Conservation (phyloP, 2,888 invertebrate species). For the Sericinus montela region DNA sequence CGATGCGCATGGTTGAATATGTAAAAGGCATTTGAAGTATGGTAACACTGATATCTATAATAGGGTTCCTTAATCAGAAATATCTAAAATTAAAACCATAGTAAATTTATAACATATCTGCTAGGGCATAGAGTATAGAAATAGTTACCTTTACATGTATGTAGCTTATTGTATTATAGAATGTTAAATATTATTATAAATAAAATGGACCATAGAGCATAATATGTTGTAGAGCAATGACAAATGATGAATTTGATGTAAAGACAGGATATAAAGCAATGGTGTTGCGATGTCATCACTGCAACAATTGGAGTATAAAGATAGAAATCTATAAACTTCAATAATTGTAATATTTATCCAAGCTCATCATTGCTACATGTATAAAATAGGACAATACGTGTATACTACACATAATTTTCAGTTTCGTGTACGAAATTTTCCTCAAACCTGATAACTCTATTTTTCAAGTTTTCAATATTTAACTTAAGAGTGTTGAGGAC, state of each 20-base stretch:
- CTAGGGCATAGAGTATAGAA: conserved; percentile 42
- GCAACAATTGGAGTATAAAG: too few relatives aligned
- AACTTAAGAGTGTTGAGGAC: too few relatives aligned
- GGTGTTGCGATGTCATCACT: too few relatives aligned
- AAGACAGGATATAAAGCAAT: too few relatives aligned
- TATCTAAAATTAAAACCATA: conserved; percentile 1
- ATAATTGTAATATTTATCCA: background rate
- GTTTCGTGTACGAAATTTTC: too few relatives aligned
- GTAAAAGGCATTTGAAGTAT: too few relatives aligned
- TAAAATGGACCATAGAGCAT: conserved; percentile 35
- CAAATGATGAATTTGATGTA: background rate
- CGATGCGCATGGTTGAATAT: background rate
- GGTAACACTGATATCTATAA: too few relatives aligned
- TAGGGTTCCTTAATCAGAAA: background rate
- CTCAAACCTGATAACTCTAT: too few relatives aligned
- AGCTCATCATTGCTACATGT: background rate
- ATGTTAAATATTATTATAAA: conserved; percentile 25
- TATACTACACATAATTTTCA: too few relatives aligned
- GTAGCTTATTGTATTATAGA: conserved; percentile 14
- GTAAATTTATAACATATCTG: conserved; percentile 45
- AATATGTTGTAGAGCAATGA: conserved; percentile 18
- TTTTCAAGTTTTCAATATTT: too few relatives aligned
- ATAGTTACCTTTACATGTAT: conserved; percentile 47
- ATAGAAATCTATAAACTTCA: too few relatives aligned
- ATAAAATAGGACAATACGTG: conserved; percentile 8